These are phyloP conservation scores for Aphaenogaster floridana DNA, from an alignment of 1,140 invertebrate species.

Conservation along the genomic window DNA sequence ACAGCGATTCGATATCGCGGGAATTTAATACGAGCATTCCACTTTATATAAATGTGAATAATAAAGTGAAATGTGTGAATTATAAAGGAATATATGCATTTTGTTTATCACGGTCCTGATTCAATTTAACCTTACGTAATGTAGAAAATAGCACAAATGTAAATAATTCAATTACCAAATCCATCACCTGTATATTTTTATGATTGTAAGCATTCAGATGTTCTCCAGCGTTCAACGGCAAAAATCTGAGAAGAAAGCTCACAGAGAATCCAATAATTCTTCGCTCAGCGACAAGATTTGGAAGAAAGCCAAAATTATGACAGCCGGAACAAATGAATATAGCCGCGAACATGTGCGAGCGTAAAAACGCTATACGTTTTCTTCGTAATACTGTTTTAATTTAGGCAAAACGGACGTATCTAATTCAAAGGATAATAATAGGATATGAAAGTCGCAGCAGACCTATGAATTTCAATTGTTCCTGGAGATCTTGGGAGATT, in stretches of 20 bases:
- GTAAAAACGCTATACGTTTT: background rate
- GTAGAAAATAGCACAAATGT: background rate
- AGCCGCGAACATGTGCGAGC: constrained; percentile 6
- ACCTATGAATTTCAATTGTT: background rate
- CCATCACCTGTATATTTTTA: constrained; percentile 18
- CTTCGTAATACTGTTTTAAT: constrained; percentile 5
- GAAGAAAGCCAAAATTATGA: constrained; percentile 18
- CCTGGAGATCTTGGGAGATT: background rate
- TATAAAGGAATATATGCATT: background rate
- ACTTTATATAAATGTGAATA: background rate
- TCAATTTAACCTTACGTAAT: background rate
- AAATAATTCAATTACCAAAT: constrained; percentile 9
- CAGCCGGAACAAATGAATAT: constrained; percentile 39
- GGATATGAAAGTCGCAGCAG: background rate
- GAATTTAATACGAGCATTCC: background rate
- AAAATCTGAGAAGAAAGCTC: constrained; percentile 16
- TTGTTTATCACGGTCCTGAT: background rate
- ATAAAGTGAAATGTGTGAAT: background rate
- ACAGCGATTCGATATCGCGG: background rate
- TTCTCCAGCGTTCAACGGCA: background rate
- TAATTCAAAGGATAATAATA: background rate
- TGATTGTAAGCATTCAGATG: background rate
- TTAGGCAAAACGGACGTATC: background rate
- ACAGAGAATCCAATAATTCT: constrained; percentile 14
- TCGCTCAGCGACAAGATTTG: constrained; percentile 23